Evolutionary conservation across 2,888 invertebrate genomes (phyloP).

Genomic region (Acheta domesticus): DNA sequence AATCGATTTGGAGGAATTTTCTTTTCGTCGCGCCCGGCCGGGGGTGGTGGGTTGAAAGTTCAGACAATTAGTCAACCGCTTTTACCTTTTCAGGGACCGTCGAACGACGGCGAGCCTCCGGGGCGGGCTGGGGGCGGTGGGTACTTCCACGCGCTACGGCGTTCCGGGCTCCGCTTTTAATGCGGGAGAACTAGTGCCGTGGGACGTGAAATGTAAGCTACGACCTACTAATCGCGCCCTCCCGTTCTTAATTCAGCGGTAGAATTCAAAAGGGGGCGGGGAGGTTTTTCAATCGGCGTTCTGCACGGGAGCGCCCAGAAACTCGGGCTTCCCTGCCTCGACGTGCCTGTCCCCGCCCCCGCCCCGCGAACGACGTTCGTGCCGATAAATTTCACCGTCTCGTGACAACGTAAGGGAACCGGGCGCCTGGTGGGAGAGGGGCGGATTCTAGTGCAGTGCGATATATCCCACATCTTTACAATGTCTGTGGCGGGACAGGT

Average conservation of each 20-base stretch:
- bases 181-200: background rate
- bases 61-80: background rate
- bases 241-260: conserved; percentile 1
- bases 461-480: conserved; percentile 18
- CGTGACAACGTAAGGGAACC: background rate
- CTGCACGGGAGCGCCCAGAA: too few species aligned
- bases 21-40: background rate
- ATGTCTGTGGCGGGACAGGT: conserved; percentile 2
- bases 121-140: too few species aligned
- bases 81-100: background rate
- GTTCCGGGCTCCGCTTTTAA: background rate
- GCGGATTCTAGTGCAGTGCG: background rate
- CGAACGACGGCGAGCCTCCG: too few species aligned
- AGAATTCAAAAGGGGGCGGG: background rate
- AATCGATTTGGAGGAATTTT: background rate
- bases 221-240: conserved; percentile 9
- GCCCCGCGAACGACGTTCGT: background rate
- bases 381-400: conserved; percentile 18
- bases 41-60: background rate
- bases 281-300: background rate
- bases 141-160: too few species aligned
- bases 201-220: conserved; percentile 18
- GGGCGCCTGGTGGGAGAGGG: background rate
- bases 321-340: too few species aligned
- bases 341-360: too few species aligned